Evolutionary conservation across 2,888 invertebrate genomes (phyloP), one percentile per base, ranked within the genome.

Genomic region (Leptura quadrifasciata): DNA sequence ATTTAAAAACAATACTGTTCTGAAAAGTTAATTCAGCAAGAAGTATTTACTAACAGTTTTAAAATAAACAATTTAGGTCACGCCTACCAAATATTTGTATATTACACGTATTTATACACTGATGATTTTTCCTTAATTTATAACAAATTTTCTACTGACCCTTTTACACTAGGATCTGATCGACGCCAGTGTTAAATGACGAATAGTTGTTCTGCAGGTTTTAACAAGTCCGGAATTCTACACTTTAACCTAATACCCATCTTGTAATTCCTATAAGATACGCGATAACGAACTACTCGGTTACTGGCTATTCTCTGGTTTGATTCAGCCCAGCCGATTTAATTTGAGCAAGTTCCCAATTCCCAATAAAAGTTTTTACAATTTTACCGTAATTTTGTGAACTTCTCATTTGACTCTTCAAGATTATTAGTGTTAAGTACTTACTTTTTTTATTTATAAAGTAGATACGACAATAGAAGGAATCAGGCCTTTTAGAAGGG

Each of bases 161-260:
- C 47, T 47, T 47, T 47, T 47, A 2, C 12, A 47, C n/a, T 47
- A 15, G n/a, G n/a, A n/a, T n/a, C 20, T 27, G 3, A 15, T 63
- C 63, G 63, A 20, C 20, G 63, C 63, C 12, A 12, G 10, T 10
- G 63, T 18, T 35, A 20, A 31, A 63, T 27, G 63, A 63, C 63
- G 17, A 20, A 35, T 63, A 63, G 63, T 63, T 35, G 63, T 63
- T 63, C 63, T 35, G 63, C 63, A 63, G 39, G 63, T 63, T 63
- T 9, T 35, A 39, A 63, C 63, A 63, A 18, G 63, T 63, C 63
- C 15, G 27, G 60, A 27, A 60, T 47, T 47, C 47, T 47, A 47
- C 47, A 47, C 47, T 24, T 60, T 57, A 57, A 57, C 60, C 60
- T 60, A 60, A 60, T 60, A 17, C 60, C 60, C 8, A 60, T 60